These are phyloP conservation scores for Megaceryle alcyon DNA, from an alignment of 2,797 vertebrate species.

Conservation along the genomic window DNA sequence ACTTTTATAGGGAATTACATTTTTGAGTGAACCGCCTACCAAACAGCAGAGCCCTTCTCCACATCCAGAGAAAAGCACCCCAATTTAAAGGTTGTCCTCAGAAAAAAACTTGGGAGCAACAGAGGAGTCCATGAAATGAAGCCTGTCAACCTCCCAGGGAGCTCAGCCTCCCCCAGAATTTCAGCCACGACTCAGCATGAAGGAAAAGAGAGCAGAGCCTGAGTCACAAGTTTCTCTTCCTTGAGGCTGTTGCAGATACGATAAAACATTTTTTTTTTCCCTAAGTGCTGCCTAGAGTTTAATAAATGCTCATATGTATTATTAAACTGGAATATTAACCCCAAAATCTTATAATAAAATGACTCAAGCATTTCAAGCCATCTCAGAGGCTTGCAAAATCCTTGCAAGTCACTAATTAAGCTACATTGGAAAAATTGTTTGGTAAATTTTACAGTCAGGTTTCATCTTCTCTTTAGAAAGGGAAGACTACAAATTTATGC, in stretches of 20 bases:
- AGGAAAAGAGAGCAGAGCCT: neutral
- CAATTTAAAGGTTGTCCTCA: neutral
- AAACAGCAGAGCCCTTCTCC: neutral
- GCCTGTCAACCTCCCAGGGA: neutral
- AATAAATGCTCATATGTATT: conserved; percentile 52
- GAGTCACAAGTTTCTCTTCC: conserved; percentile 38
- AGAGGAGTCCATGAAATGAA: neutral
- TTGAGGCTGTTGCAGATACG: neutral
- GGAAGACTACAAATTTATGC: conserved; percentile 69
- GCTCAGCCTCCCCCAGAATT: neutral
- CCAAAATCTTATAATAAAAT: conserved; percentile 46
- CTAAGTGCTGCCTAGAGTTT: conserved; percentile 56
- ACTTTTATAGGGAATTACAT: neutral
- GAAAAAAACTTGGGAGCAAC: neutral
- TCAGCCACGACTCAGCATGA: neutral
- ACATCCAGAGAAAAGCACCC: fast-evolving
- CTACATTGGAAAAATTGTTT: conserved; percentile 41
- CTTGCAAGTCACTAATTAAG: conserved; percentile 70
- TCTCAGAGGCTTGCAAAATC: conserved; percentile 54
- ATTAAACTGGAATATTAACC: conserved; percentile 58
- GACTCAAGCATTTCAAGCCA: conserved; percentile 43
- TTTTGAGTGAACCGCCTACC: neutral
- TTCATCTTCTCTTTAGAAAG: conserved; percentile 73
- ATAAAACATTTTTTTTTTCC: neutral
- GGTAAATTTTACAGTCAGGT: conserved; percentile 70